A percentile compares a stretch with the other conserved stretches of the same genome.
Evolutionary conservation across 2,888 invertebrate species (phyloP).

Genomic region (Augiades crinisus): DNA sequence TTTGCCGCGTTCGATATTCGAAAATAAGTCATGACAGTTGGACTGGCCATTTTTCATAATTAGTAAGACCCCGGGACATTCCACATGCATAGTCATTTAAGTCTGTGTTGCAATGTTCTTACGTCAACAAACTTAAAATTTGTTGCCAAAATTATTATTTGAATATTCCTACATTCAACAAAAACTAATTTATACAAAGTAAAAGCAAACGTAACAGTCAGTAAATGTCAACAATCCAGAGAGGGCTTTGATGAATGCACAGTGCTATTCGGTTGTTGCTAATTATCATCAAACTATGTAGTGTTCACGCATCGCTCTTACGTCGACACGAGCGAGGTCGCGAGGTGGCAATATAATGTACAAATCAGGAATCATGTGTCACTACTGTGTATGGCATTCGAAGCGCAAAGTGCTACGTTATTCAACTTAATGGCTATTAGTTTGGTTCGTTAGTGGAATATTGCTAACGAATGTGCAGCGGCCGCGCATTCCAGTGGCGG

Average conservation of each 20-base stretch:
- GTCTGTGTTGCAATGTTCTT: no score
- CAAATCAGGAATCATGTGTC: constrained; percentile 52
- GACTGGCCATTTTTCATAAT: no score
- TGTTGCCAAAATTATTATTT: no score
- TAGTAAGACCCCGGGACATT: no score
- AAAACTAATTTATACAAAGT: not conserved
- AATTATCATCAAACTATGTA: constrained; percentile 9
- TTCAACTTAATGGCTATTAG: constrained; percentile 79
- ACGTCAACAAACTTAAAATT: no score
- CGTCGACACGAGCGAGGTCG: constrained; percentile 7
- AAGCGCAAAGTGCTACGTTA: constrained; percentile 72
- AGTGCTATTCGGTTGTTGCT: constrained; percentile 7
- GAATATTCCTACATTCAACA: no score
- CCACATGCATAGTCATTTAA: no score
- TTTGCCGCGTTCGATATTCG: no score
- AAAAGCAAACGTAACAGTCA: not conserved
- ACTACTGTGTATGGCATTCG: constrained; percentile 56
- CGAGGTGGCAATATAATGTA: constrained; percentile 22
- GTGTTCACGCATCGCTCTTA: constrained; percentile 11
- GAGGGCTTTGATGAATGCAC: not conserved
- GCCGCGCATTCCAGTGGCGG: constrained; percentile 55
- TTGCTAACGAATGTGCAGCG: constrained; percentile 76
- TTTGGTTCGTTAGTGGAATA: constrained; percentile 80
- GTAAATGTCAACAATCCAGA: not conserved
- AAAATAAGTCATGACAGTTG: no score